Percentiles rank a stretch among this genome's conserved stretches.
Evolutionary conservation across 2,797 vertebrate genomes (phyloP).

Genomic region (Micromesistius poutassou): DNA sequence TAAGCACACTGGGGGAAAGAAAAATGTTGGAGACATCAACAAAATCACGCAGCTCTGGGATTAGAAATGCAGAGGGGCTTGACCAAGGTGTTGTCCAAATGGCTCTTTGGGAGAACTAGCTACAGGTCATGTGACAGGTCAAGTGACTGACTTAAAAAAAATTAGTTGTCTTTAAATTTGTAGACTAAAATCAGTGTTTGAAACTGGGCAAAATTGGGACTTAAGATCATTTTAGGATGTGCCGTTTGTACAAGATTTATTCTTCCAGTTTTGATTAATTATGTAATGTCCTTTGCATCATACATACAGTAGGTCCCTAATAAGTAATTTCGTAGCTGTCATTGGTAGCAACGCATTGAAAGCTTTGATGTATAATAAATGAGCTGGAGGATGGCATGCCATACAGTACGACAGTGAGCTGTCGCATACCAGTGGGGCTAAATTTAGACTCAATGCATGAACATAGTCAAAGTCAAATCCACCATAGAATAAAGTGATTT

Average conservation of each 20-base stretch:
- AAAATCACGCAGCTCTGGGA: neutral
- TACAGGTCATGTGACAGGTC: too few species aligned
- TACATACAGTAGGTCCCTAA: neutral
- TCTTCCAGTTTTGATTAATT: neutral
- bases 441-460: neutral
- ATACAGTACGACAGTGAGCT: neutral
- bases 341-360: neutral
- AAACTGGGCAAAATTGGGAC: too few species aligned
- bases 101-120: neutral
- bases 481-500: constrained; percentile 2
- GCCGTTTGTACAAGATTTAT: neutral
- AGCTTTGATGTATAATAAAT: constrained; percentile 19
- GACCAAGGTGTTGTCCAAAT: neutral
- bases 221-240: too few species aligned
- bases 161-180: too few species aligned
- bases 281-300: neutral
- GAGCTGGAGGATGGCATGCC: neutral
- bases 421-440: constrained; percentile 10
- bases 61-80: neutral
- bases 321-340: constrained; percentile 1
- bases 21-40: neutral
- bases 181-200: too few species aligned
- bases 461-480: neutral
- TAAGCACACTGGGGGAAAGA: neutral
- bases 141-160: neutral